Base-by-base conservation (phyloP, 1,140 invertebrate species). In the Oryctes rhinoceros region DNA sequence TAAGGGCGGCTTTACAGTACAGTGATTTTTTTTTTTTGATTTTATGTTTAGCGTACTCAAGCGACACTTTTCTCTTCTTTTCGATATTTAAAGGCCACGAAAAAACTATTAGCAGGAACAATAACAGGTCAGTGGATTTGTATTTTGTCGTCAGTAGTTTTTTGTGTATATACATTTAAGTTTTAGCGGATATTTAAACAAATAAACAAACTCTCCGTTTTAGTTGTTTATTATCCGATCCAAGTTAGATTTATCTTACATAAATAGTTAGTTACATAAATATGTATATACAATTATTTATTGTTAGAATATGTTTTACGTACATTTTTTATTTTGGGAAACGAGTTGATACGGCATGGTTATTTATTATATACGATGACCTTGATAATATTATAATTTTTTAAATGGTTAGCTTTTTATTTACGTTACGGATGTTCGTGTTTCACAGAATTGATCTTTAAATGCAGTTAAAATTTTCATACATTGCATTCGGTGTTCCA, bases 121-220 rank as follows among this genome's bases (percentile, higher is more conserved):
- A 71, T 24, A 71, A 71, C 65, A 71, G 65, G 65, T 71, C 65
- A 71, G 65, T 71, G 20, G 65, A 71, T 71, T 67, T 71, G 20
- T 71, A 24, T 71, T 37, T 71, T 59, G 53, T 59, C 18, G 53
- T 71, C 20, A 71, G 24, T 24, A 71, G 11, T 71, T 37, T 59
- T 13, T 71, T 13, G 24, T 15, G 30, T 35, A 71, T 30, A 24
- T 67, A 71, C 20, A 35, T 71, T 71, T 71, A 71, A n/a, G n/a
- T 18, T 59, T 59, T n/a, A 59, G 53, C 53, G 15, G 18, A 18
- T 30, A 30, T 30, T 30, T 30, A 30, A 30, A 30, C 24, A 30
- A 30, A 30, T 30, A 30, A 30, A 30, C 24, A 30, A 1, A 30
- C 24, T 30, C 24, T 30, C 0, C 24, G 24, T 30, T 18, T 18